Evolutionary conservation across 2,113 vertebrate genomes (phyloP).

Genomic region (Scytalopus superciliaris): DNA sequence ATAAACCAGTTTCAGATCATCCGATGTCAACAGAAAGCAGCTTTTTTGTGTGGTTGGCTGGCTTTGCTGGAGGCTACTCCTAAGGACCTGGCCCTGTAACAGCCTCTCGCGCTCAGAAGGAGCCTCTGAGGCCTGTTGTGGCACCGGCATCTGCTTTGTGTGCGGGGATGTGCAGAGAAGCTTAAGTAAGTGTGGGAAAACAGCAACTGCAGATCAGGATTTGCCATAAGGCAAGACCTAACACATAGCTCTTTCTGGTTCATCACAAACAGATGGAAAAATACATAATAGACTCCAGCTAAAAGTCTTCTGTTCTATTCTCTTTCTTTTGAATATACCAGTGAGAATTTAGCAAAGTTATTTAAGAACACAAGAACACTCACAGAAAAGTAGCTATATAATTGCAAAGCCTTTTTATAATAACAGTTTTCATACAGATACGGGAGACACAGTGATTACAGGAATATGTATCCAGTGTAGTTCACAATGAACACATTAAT

Average conservation of each 20-base stretch:
- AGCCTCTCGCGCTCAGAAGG: slow-evolving; percentile 60
- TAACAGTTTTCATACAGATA: slow-evolving; percentile 48
- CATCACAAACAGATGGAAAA: slow-evolving; percentile 81
- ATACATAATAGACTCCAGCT: slow-evolving; percentile 71
- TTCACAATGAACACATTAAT: neutral
- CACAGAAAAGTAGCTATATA: slow-evolving; percentile 56
- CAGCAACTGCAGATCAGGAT: slow-evolving; percentile 78
- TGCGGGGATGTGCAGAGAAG: slow-evolving; percentile 70
- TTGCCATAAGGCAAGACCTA: slow-evolving; percentile 82
- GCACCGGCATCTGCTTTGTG: slow-evolving; percentile 76
- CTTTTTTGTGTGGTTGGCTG: slow-evolving; percentile 68
- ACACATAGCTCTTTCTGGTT: slow-evolving; percentile 74
- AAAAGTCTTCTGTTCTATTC: slow-evolving; percentile 71
- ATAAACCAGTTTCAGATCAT: slow-evolving; percentile 57
- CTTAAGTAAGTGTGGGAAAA: slow-evolving; percentile 83
- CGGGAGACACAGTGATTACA: neutral
- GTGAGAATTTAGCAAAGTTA: slow-evolving; percentile 63
- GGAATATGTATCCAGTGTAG: neutral
- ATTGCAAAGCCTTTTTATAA: slow-evolving; percentile 31
- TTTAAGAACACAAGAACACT: slow-evolving; percentile 53
- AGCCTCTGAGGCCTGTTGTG: slow-evolving; percentile 58
- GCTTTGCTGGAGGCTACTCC: slow-evolving; percentile 72
- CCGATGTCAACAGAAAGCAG: slow-evolving; percentile 53
- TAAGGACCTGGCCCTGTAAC: slow-evolving; percentile 51
- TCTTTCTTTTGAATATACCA: slow-evolving; percentile 53